Conservation (phyloP, 1,140 invertebrate species). For the Octopus bimaculoides region DNA sequence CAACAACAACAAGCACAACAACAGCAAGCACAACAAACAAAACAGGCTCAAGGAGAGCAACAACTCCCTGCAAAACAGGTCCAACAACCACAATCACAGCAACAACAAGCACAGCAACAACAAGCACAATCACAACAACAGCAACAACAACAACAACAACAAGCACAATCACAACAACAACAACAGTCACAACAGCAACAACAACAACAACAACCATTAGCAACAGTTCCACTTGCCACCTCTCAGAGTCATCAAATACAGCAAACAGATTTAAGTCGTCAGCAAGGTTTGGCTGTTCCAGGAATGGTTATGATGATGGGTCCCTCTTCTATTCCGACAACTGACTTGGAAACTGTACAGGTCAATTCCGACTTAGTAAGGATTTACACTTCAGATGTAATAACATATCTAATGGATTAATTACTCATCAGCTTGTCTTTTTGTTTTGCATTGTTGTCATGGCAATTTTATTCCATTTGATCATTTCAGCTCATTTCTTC, state of each 20-base stretch:
- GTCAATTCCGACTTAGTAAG: slow-evolving; percentile 2
- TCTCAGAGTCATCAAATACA: neutral
- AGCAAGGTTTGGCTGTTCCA: neutral
- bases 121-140: neutral
- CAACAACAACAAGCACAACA: slow-evolving; percentile 35
- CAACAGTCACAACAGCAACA: neutral
- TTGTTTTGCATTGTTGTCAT: too few relatives aligned
- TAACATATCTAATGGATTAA: neutral
- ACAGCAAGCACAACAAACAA: slow-evolving; percentile 22
- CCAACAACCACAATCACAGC: neutral
- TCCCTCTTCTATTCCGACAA: neutral
- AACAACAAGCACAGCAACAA: neutral
- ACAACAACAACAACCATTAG: neutral
- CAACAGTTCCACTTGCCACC: neutral
- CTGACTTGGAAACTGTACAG: slow-evolving; percentile 6
- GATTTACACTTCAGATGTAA: neutral
- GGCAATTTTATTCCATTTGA: too few relatives aligned
- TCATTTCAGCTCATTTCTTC: too few relatives aligned
- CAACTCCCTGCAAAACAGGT: neutral
- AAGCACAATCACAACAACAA: neutral
- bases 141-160: neutral
- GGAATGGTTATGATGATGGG: slow-evolving; percentile 12
- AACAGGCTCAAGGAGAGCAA: neutral
- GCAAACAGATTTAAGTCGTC: neutral
- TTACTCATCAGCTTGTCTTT: too few relatives aligned